A percentile compares a stretch with the other conserved stretches of the same genome.
phyloP scores from a whole-genome alignment of 2,797 vertebrate genomes.

The Cottoperca gobio region DNA sequence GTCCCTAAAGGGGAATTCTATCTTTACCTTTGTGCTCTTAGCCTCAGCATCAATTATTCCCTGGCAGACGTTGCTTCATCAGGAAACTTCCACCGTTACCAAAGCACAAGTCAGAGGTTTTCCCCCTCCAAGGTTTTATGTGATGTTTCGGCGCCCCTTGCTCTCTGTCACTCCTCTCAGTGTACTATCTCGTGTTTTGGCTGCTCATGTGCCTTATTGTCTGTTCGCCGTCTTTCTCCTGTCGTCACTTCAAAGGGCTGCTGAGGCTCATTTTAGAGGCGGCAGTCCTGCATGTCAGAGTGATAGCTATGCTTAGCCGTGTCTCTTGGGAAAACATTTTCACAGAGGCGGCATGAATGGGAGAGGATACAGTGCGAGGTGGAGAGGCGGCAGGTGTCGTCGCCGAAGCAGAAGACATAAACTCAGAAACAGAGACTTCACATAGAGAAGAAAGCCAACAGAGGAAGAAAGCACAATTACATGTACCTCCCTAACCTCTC shows the following conservation, averaged over 20 bases:
- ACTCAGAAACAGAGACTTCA: conserved; percentile 9
- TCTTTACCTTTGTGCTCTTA: conserved; percentile 59
- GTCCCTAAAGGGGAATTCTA: conserved; percentile 55
- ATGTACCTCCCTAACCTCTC: not conserved
- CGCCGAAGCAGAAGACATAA: conserved; percentile 39
- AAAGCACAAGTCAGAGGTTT: conserved; percentile 32
- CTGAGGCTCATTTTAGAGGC: conserved; percentile 67
- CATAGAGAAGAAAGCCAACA: conserved; percentile 30
- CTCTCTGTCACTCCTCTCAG: not conserved
- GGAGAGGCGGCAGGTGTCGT: conserved; percentile 55
- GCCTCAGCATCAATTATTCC: conserved; percentile 61
- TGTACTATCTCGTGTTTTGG: conserved; percentile 10
- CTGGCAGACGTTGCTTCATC: conserved; percentile 43
- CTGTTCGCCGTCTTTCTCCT: conserved; percentile 40
- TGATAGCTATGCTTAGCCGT: conserved; percentile 58
- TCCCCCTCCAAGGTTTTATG: not conserved
- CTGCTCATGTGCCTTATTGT: conserved; percentile 32
- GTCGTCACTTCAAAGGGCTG: conserved; percentile 68
- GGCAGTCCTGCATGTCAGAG: conserved; percentile 49
- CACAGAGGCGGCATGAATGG: conserved; percentile 38
- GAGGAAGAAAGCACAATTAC: conserved; percentile 1
- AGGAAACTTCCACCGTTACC: conserved; percentile 36
- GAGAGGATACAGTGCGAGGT: not conserved
- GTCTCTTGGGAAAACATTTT: conserved; percentile 54
- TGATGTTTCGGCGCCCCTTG: conserved; percentile 12